Evolutionary conservation across 2,797 vertebrate genomes (phyloP).

Genomic region (Syngnathus acus): DNA sequence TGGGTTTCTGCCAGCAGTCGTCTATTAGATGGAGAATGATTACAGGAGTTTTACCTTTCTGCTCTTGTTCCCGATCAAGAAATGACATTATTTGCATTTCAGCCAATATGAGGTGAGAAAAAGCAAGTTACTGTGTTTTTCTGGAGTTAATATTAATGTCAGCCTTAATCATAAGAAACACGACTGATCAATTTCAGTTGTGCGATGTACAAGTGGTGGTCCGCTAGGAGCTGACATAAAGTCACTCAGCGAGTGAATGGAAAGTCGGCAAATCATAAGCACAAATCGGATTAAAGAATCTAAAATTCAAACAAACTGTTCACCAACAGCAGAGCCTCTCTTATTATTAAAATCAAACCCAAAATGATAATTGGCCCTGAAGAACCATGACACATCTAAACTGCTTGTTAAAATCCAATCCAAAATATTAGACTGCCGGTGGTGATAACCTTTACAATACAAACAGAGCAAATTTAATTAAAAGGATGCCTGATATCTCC

Average conservation of each 20-base stretch:
- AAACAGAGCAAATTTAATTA: slow-evolving; percentile 1
- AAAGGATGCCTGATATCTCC: not conserved
- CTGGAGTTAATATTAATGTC: not conserved
- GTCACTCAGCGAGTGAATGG: not conserved
- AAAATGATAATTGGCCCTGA: not conserved
- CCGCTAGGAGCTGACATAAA: not conserved
- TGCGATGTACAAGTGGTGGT: not conserved
- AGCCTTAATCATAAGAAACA: slow-evolving; percentile 1
- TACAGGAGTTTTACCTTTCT: slow-evolving; percentile 3
- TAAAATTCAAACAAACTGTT: not conserved
- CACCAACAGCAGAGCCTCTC: not conserved
- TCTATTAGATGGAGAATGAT: slow-evolving; percentile 12
- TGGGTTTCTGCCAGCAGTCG: slow-evolving; percentile 34
- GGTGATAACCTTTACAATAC: not conserved
- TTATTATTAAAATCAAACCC: not conserved
- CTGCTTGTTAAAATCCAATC: not conserved
- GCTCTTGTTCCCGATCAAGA: not conserved
- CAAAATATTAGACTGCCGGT: not conserved
- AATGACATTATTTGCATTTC: not conserved
- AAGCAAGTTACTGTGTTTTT: not conserved
- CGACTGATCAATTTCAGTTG: not conserved
- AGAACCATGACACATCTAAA: not conserved
- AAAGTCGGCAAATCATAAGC: not conserved
- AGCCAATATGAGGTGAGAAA: not conserved
- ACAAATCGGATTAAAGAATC: not conserved